Evolutionary conservation across 1,140 invertebrate genomes (phyloP), one percentile per base, ranked within the genome.

Genomic region (Aphis gossypii): DNA sequence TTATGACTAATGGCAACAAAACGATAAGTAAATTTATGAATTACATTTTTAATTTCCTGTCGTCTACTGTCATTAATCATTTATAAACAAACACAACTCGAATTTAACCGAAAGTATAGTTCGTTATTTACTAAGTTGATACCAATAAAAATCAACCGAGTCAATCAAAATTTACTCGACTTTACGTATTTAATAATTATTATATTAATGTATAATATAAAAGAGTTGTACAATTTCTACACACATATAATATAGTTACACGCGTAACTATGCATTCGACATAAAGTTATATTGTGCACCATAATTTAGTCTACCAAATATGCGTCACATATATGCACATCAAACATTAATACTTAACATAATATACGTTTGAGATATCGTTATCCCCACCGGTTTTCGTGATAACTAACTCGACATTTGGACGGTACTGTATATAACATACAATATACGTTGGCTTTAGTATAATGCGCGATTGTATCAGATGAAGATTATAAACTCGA

Each of bases 401-500:
- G 38, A 41, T 41, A 41, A 41, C n/a, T 76, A 76, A n/a, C 30
- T 76, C 60, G 0, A 76, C 60, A n/a, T 76, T 76, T 76, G 60
- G 14, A n/a, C 1, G 60, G 60, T 18, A 30, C n/a, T 76, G 60
- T 76, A 35, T 76, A 35, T 51, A 51, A 1, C 0, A 18, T 51
- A 51, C 18, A 0, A 20, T 20, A 35, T 18, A 76, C 60, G 60
- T 9, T 8, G 60, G 30, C 30, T 76, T 76, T 76, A 76, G 60
- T 18, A 1, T 23, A 38, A 83, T 23, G 76, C 35, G 76, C 0
- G 21, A 8, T 38, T 38, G 20, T 83, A 83, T 83, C 76, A 35
- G 76, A 83, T 83, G 76, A 83, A 83, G 76, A 83, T 83, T 83
- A 83, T 23, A 38, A 38, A 83, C 76, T 83, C 35, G 35, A 83